Conservation (phyloP, 1,140 invertebrate species). For the Lasioglossum baleicum region DNA sequence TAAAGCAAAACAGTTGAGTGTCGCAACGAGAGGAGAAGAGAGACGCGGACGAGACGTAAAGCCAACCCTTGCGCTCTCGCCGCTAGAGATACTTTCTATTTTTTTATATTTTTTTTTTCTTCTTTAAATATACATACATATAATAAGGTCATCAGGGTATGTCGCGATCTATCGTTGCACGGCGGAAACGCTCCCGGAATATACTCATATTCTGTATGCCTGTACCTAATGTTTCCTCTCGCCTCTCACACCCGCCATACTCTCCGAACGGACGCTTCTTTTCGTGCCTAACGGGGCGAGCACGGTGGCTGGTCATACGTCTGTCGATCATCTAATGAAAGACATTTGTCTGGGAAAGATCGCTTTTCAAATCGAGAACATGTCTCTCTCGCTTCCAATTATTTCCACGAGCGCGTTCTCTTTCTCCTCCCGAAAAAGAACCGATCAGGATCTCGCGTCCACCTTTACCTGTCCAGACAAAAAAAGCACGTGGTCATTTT, state of each 20-base stretch:
- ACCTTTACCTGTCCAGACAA: constrained; percentile 13
- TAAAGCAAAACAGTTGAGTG: neutral
- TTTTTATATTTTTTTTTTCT: neutral
- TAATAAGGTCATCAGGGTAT: constrained; percentile 5
- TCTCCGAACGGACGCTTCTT: constrained; percentile 12
- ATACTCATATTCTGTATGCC: neutral
- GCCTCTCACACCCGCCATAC: neutral
- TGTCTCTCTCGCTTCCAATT: too few relatives aligned
- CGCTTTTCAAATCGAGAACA: too few relatives aligned
- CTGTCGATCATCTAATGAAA: neutral
- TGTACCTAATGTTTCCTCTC: neutral
- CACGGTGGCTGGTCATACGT: constrained; percentile 34
- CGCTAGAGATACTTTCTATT: neutral
- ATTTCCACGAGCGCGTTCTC: too few relatives aligned
- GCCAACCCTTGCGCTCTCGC: constrained; percentile 20
- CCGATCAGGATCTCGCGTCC: too few relatives aligned
- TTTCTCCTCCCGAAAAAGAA: too few relatives aligned
- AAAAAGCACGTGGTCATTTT: constrained; percentile 55
- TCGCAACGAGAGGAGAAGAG: neutral
- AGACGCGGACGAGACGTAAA: constrained; percentile 11
- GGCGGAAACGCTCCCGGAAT: neutral
- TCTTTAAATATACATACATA: neutral
- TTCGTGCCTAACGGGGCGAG: neutral
- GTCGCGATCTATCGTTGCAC: constrained; percentile 12
- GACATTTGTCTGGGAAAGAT: too few relatives aligned